Conservation (phyloP, 2,888 invertebrate species). For the Criorhina ranunculi region DNA sequence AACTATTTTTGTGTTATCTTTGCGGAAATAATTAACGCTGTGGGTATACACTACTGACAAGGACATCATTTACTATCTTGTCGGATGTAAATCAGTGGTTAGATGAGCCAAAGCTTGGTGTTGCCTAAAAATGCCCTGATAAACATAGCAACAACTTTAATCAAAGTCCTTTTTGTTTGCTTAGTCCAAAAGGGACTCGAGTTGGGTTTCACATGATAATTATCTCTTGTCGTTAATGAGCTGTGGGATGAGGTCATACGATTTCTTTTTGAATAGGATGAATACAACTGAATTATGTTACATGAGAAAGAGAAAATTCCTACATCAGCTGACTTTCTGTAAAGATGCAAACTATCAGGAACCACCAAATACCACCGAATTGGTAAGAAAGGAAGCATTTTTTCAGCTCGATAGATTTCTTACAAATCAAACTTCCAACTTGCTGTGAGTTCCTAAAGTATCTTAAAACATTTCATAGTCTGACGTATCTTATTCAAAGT, state of each 20-base stretch:
- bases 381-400: too few relatives aligned
- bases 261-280: neutral
- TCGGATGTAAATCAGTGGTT: constrained; percentile 54
- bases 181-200: neutral
- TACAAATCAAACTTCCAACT: too few relatives aligned
- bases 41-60: constrained; percentile 31
- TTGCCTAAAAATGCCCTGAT: constrained; percentile 2
- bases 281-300: too few relatives aligned
- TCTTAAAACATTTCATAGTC: too few relatives aligned
- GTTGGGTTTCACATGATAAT: constrained; percentile 6
- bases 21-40: constrained; percentile 63
- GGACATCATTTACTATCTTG: constrained; percentile 63
- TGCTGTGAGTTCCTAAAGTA: too few relatives aligned
- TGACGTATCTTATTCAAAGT: too few relatives aligned
- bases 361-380: too few relatives aligned
- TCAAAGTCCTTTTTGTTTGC: constrained; percentile 15
- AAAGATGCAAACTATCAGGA: too few relatives aligned
- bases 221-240: constrained; percentile 25
- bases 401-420: too few relatives aligned
- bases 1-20: constrained; percentile 64
- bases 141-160: constrained; percentile 1
- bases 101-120: constrained; percentile 11
- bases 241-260: constrained; percentile 3
- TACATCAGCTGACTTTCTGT: too few relatives aligned
- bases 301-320: neutral